phyloP scores from a whole-genome alignment of 2,113 vertebrate genomes.

The Tetraodon nigroviridis region DNA sequence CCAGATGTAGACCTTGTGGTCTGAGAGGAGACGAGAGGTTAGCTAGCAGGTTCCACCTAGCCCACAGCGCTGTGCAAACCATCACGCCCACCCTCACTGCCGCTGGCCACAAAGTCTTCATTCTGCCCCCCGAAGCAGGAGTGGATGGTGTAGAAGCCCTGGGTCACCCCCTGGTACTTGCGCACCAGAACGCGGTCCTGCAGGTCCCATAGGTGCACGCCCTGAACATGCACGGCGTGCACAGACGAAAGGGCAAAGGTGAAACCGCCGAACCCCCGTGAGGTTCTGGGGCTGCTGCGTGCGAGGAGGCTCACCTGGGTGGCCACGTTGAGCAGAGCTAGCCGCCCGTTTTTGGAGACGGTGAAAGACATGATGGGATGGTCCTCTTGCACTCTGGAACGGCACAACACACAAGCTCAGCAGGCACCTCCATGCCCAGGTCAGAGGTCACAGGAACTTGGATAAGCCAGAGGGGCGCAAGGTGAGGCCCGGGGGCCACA shows the following conservation, averaged over 20 bases:
- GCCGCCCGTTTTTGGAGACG: conserved; percentile 98
- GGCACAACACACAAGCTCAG: conserved; percentile 15
- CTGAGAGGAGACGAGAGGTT: conserved; percentile 57
- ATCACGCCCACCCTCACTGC: conserved; percentile 85
- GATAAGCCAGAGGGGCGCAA: no score
- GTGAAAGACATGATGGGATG: conserved; percentile 99
- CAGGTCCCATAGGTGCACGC: conserved; percentile 99
- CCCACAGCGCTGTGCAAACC: no score
- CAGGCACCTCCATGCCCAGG: background rate
- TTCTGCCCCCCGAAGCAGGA: conserved; percentile 99
- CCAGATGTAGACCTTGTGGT: conserved; percentile 99
- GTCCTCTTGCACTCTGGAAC: conserved; percentile 95
- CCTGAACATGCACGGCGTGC: conserved; percentile 64
- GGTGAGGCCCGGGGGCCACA: no score
- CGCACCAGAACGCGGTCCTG: conserved; percentile 99
- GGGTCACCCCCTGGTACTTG: conserved; percentile 98
- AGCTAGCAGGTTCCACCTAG: background rate
- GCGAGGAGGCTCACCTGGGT: conserved; percentile 85
- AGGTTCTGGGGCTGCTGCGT: no score
- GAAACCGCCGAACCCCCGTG: no score
- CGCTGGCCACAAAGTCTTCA: conserved; percentile 98
- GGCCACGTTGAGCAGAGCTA: conserved; percentile 99
- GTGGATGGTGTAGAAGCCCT: conserved; percentile 99
- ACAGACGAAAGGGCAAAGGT: no score
- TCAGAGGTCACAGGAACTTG: no score